These are phyloP conservation scores for Accipiter cooperii DNA, from an alignment of 2,113 vertebrate species.

Conservation along the genomic window DNA sequence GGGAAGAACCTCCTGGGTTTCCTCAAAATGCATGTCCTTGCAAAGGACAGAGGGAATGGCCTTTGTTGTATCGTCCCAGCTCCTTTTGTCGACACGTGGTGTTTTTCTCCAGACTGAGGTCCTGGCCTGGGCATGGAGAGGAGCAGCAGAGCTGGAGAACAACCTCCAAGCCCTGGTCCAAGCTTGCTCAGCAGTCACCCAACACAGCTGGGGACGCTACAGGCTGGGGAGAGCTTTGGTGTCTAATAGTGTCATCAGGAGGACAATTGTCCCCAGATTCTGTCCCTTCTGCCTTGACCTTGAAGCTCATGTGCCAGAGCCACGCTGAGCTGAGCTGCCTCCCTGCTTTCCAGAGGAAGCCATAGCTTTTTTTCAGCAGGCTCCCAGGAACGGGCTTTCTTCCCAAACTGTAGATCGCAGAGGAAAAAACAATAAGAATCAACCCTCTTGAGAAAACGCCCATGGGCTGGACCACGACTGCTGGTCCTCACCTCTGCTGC, in stretches of 20 bases:
- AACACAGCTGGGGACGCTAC: not conserved
- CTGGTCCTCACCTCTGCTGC: not conserved
- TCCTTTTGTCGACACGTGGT: not conserved
- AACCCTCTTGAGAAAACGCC: not conserved
- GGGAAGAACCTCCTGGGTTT: not conserved
- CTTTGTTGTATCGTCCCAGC: rapidly evolving
- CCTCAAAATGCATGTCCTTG: not conserved
- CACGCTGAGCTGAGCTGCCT: not conserved
- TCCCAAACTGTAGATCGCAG: not conserved
- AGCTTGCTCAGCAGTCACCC: not conserved
- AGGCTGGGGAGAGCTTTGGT: not conserved
- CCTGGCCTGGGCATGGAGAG: not conserved
- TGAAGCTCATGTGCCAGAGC: not conserved
- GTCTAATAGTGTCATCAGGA: rapidly evolving
- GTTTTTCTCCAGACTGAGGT: not conserved
- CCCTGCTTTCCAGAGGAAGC: not conserved
- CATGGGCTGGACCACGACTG: not conserved
- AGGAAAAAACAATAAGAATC: not conserved
- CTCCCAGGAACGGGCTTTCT: not conserved
- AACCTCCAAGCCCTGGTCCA: not conserved
- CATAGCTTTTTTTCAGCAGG: not conserved
- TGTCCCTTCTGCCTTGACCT: not conserved
- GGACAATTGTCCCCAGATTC: not conserved
- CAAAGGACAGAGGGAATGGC: not conserved
- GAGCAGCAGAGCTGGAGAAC: not conserved